Base-by-base conservation (phyloP, 2,888 invertebrate species). In the Diabrotica balteata region DNA sequence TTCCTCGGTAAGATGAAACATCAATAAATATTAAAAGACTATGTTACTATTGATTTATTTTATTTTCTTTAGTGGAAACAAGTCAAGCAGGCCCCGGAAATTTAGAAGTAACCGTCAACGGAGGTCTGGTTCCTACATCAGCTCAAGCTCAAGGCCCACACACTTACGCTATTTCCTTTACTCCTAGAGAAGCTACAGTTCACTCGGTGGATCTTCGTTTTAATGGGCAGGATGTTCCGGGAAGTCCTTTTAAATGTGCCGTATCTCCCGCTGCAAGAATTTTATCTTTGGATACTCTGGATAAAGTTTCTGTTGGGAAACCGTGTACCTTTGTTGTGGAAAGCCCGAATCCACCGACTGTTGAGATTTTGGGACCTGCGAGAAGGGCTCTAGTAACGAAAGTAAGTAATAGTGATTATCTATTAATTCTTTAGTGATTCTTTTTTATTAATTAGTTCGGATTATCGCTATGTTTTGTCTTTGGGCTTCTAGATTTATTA, bases 1-100 rank as follows among this genome's bases (percentile, higher is more conserved):
- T 96, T 96, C 84, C 87, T 96, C 78, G 94, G 94, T 94, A 83
- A 82, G 83, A 32, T 32, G 1, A 5, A 32, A 32, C 1, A 32
- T 32, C 0, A 32, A 32, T 32, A 32, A 32, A 32, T 32, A 32
- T 32, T 2, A 32, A 32, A 32, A 2, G 17, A 2, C 2, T 4
- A 32, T 2, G 32, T 32, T 32, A 32, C 32, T 32, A 32, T 32
- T 32, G 32, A 32, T 32, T 5, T 32, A 4, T 32, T 32, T 32
- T 32, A 9, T 22, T 54, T 66, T 45, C 64, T 59, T 17, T 32
- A 94, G 96, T 99, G 82, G 98, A 99, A 85, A 98, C 98, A 10
- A 95, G 96, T 81, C 95, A 97, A 84, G 98, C 98, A 6, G 99
- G 98, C 17, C 97, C 98, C 0, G 99, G 99, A 32, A 98, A 99